phyloP scores from a whole-genome alignment of 1,140 invertebrate species.

The Dermatophagoides farinae region DNA sequence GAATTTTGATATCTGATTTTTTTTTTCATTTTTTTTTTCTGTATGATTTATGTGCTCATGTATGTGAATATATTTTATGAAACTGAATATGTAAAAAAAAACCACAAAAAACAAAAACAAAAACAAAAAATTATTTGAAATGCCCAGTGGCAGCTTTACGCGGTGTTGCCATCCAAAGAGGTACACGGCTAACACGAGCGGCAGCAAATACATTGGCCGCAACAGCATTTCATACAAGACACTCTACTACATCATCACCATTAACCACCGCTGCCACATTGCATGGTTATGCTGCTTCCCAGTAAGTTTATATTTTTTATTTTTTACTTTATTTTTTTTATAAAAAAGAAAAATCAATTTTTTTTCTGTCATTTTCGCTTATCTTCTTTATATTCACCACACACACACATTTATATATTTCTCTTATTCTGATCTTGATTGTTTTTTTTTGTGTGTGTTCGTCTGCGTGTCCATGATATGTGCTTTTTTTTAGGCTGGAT shows the following conservation, averaged over 20 bases:
- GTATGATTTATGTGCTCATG: too few species aligned
- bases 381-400: too few species aligned
- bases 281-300: constrained; percentile 44
- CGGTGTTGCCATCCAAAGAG: constrained; percentile 46
- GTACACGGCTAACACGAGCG: constrained; percentile 32
- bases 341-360: too few species aligned
- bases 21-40: neutral
- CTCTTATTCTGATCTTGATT: too few species aligned
- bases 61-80: too few species aligned
- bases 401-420: too few species aligned
- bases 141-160: constrained; percentile 42
- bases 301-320: constrained; percentile 39
- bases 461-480: too few species aligned
- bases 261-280: constrained; percentile 39
- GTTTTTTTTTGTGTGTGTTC: too few species aligned
- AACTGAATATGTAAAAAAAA: too few species aligned
- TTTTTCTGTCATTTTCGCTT: neutral
- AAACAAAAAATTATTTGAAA: neutral
- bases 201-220: constrained; percentile 37
- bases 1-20: neutral
- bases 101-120: neutral
- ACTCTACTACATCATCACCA: constrained; percentile 39
- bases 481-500: too few species aligned
- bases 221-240: constrained; percentile 36
- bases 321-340: neutral